phyloP scores from a whole-genome alignment of 1,140 invertebrate species.

The Micrasema longulum region DNA sequence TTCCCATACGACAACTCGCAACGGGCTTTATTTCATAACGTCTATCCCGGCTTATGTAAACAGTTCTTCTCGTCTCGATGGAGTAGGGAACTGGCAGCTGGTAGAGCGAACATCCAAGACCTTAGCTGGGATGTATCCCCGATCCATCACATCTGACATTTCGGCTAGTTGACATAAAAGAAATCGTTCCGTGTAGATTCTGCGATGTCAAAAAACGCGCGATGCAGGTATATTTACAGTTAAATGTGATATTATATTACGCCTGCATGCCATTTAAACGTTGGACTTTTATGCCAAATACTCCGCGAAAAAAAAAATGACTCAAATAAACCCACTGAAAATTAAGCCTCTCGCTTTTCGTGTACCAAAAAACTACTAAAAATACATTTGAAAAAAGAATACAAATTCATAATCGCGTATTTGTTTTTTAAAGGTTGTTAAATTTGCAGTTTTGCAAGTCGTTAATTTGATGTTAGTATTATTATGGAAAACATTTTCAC shows the following conservation, averaged over 20 bases:
- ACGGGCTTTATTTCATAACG: slow-evolving; percentile 22
- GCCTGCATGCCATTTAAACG: not conserved
- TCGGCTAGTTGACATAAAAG: slow-evolving; percentile 33
- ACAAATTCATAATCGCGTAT: no score
- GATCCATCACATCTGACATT: slow-evolving; percentile 27
- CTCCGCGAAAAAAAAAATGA: no score
- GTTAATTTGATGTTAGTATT: no score
- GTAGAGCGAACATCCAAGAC: not conserved
- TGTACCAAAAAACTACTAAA: no score
- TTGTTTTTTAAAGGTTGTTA: no score
- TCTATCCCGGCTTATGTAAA: slow-evolving; percentile 37
- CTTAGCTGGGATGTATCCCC: slow-evolving; percentile 1
- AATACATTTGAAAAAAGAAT: no score
- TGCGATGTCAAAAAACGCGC: slow-evolving; percentile 23
- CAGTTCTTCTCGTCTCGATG: no score
- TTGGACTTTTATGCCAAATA: no score
- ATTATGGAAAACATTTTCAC: no score
- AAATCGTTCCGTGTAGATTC: slow-evolving; percentile 22
- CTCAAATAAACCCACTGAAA: no score
- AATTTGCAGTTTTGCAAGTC: no score
- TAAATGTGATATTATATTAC: slow-evolving; percentile 22
- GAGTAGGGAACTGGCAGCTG: not conserved
- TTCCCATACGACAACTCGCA: slow-evolving; percentile 29
- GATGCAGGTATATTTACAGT: slow-evolving; percentile 21
- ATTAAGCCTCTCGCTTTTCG: no score